A percentile compares a stretch with the other conserved stretches of the same genome.
Evolutionary conservation across 2,113 vertebrate genomes (phyloP).

Genomic region (Xyliphius kryptos): DNA sequence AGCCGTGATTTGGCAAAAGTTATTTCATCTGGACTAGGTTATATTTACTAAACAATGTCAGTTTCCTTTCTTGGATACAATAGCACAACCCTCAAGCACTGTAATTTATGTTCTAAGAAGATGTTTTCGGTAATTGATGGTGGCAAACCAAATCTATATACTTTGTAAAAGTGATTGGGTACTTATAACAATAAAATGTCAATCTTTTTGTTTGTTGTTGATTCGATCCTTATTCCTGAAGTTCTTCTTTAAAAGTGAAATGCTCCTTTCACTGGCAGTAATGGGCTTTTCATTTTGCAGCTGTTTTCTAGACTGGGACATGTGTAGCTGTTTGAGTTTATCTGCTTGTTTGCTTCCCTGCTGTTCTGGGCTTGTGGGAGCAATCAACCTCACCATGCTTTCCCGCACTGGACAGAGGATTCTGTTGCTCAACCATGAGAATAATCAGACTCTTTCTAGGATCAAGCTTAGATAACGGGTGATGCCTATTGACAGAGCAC

Average conservation of each 20-base stretch:
- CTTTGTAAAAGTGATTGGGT: too few relatives aligned
- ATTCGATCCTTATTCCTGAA: too few relatives aligned
- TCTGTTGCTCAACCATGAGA: conserved; percentile 15
- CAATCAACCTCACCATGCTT: conserved; percentile 23
- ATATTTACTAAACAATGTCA: conserved; percentile 28
- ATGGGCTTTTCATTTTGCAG: conserved; percentile 34
- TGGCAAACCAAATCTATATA: conserved; percentile 10
- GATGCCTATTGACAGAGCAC: conserved; percentile 24
- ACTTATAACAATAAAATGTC: too few relatives aligned
- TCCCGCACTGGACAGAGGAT: conserved; percentile 15
- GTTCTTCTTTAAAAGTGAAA: conserved; percentile 25
- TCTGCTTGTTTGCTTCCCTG: conserved; percentile 26
- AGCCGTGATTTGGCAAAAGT: conserved; percentile 14
- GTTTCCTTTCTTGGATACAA: conserved; percentile 21
- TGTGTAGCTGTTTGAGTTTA: conserved; percentile 8
- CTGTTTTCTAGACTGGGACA: conserved; percentile 18
- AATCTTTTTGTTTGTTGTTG: not conserved
- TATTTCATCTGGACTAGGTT: conserved; percentile 16
- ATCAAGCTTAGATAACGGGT: conserved; percentile 27
- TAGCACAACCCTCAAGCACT: conserved; percentile 15
- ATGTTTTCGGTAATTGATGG: conserved; percentile 18
- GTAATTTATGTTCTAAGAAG: conserved; percentile 5
- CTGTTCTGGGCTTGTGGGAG: conserved; percentile 31
- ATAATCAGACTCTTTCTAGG: conserved; percentile 23
- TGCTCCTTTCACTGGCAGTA: conserved; percentile 17